Conservation (phyloP, 1,140 invertebrate species). For the Dryas iulia region DNA sequence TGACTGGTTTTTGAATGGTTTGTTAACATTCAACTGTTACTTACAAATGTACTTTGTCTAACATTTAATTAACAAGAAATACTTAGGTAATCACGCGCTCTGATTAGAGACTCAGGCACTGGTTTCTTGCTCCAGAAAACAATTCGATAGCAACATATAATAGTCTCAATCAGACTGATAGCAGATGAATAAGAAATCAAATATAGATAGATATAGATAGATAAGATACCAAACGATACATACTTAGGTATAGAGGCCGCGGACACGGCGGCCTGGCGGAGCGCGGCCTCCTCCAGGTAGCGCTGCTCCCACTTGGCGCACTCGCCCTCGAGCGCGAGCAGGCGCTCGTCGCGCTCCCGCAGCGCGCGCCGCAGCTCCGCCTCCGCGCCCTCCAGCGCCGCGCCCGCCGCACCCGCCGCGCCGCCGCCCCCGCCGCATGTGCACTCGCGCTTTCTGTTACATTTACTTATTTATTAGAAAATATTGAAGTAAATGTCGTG, state of each 20-base stretch:
- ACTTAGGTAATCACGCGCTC: too few species aligned
- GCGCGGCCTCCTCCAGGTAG: conserved; percentile 91
- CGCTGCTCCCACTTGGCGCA: conserved; percentile 93
- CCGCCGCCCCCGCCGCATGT: conserved; percentile 75
- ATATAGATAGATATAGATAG: background rate
- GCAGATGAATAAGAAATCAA: too few species aligned
- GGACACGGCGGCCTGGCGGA: conserved; percentile 91
- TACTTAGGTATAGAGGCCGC: conserved; percentile 92
- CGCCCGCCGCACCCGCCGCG: conserved; percentile 78
- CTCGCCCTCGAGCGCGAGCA: conserved; percentile 90
- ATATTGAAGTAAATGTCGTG: too few species aligned
- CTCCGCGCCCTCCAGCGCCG: conserved; percentile 81
- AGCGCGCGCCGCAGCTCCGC: conserved; percentile 84
- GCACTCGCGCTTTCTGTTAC: conserved; percentile 59
- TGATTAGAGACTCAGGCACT: too few species aligned
- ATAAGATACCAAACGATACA: background rate
- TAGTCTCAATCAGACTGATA: too few species aligned
- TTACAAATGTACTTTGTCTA: too few species aligned
- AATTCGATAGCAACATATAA: too few species aligned
- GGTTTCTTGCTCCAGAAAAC: too few species aligned
- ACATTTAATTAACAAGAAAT: too few species aligned
- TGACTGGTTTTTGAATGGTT: too few species aligned
- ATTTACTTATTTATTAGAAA: too few species aligned
- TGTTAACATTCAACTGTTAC: too few species aligned
- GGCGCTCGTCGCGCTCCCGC: conserved; percentile 89